Evolutionary conservation across 2,888 invertebrate species (phyloP).

Genomic region (Stenodema calcarata): DNA sequence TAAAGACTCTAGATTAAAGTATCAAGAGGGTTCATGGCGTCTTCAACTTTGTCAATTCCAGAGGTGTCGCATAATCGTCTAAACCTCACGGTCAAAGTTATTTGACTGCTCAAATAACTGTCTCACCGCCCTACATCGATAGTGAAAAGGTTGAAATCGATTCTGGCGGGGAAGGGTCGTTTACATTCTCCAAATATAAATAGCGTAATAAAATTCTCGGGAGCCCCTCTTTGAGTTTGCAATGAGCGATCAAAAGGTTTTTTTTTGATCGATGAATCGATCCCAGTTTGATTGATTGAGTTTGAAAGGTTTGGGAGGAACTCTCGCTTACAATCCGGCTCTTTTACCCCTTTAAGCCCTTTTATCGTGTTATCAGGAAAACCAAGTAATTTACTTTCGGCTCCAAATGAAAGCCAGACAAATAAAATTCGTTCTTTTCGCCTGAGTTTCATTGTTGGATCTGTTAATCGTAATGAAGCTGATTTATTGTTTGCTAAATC

Average conservation of each 20-base stretch:
- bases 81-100: neutral
- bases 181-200: neutral
- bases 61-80: neutral
- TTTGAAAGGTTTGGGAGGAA: neutral
- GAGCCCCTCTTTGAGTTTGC: neutral
- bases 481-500: neutral
- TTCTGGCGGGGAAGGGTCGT: neutral
- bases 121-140: neutral
- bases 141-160: neutral
- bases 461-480: neutral
- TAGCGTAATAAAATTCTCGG: neutral
- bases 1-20: neutral
- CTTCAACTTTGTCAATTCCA: neutral
- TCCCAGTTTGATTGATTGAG: neutral
- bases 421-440: neutral
- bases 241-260: neutral
- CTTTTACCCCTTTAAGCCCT: neutral
- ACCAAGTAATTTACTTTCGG: neutral
- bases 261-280: neutral
- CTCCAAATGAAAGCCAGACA: neutral
- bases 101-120: neutral
- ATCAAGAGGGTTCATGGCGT: neutral
- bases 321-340: neutral
- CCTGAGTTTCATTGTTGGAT: neutral
- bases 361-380: neutral